phyloP scores from a whole-genome alignment of 2,797 vertebrate genomes.

The Chlorospingus flavigularis region DNA sequence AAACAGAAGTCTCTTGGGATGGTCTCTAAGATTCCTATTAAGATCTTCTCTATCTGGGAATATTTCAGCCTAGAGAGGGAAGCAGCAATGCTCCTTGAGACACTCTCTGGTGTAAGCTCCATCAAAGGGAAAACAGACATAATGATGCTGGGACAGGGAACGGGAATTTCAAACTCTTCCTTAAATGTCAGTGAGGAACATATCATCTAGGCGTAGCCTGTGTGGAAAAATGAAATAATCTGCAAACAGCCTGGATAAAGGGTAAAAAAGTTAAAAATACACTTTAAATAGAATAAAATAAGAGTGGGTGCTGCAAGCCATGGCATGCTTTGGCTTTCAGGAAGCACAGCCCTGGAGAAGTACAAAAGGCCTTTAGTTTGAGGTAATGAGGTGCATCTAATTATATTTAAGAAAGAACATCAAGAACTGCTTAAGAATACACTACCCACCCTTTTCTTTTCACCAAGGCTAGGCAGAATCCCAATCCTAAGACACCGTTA shows the following conservation, averaged over 20 bases:
- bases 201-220: constrained; percentile 9
- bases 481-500: constrained; percentile 68
- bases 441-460: constrained; percentile 55
- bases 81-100: neutral
- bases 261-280: constrained; percentile 44
- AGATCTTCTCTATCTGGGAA: constrained; percentile 18
- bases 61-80: constrained; percentile 32
- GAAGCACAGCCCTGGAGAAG: constrained; percentile 68
- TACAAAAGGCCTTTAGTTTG: constrained; percentile 78
- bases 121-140: neutral
- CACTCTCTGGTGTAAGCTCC: neutral
- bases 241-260: constrained; percentile 40
- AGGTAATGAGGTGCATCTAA: constrained; percentile 81
- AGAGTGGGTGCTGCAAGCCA: constrained; percentile 33
- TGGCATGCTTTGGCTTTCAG: constrained; percentile 54
- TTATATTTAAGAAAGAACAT: constrained; percentile 79
- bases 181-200: neutral
- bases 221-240: constrained; percentile 45
- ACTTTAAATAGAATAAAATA: constrained; percentile 37
- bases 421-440: constrained; percentile 68
- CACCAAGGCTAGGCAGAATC: constrained; percentile 39
- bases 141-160: neutral
- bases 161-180: neutral
- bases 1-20: neutral
- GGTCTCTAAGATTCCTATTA: neutral